A percentile compares a stretch with the other conserved stretches of the same genome.
These are phyloP conservation scores for Echinarachnius parma DNA, from an alignment of 53 echinoderm and acorn worm genomes.

Conservation along the genomic window DNA sequence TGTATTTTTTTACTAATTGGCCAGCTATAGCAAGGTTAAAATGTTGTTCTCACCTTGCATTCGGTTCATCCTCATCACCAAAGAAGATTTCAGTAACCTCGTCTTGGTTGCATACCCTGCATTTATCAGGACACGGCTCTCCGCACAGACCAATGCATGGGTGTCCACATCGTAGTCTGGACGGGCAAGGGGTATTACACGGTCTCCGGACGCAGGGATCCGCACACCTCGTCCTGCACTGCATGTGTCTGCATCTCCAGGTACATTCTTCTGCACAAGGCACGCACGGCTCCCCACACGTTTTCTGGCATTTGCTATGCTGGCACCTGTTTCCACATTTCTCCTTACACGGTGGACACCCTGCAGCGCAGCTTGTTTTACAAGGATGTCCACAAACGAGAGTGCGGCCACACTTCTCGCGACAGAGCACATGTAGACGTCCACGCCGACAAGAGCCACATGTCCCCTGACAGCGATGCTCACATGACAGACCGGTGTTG, in stretches of 20 bases:
- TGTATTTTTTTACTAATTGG: too few species aligned
- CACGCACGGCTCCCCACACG: slow-evolving; percentile 53
- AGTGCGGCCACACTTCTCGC: slow-evolving; percentile 47
- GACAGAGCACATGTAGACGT: slow-evolving; percentile 47
- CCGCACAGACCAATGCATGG: slow-evolving; percentile 90
- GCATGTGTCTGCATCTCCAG: slow-evolving; percentile 56
- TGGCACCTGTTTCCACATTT: slow-evolving; percentile 58
- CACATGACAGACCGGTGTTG: slow-evolving; percentile 45
- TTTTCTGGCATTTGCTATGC: slow-evolving; percentile 57
- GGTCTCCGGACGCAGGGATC: slow-evolving; percentile 24
- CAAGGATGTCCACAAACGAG: slow-evolving; percentile 78
- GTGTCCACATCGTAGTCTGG: slow-evolving; percentile 45
- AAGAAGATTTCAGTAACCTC: slow-evolving; percentile 58
- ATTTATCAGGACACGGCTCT: slow-evolving; percentile 76
- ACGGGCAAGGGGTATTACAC: slow-evolving; percentile 35
- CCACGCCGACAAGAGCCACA: slow-evolving; percentile 54
- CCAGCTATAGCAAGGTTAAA: too few species aligned
- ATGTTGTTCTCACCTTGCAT: slow-evolving; percentile 64
- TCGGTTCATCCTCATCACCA: slow-evolving; percentile 55
- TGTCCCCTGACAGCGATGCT: slow-evolving; percentile 60
- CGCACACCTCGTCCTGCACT: slow-evolving; percentile 36
- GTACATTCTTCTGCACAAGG: slow-evolving; percentile 52
- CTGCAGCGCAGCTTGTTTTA: slow-evolving; percentile 43
- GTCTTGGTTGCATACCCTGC: slow-evolving; percentile 60
- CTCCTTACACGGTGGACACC: slow-evolving; percentile 59